Evolutionary conservation across 2,113 vertebrate genomes (phyloP), one percentile per base, ranked within the genome.

Genomic region (Oriolus oriolus): DNA sequence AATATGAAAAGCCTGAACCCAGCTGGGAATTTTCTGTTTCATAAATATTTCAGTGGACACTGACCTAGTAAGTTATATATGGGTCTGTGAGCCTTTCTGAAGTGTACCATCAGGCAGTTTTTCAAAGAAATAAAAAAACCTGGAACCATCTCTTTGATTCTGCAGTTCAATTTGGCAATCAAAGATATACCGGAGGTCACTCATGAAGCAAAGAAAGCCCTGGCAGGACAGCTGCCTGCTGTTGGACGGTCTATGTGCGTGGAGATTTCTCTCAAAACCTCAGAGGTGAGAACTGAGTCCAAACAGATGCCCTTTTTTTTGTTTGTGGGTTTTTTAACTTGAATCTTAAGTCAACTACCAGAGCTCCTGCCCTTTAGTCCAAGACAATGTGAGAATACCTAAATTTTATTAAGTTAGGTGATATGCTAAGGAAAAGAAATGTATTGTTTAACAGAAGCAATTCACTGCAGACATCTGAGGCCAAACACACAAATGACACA

Each of bases 141-240:
- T 23, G 21, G 47, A 94, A 61, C 49, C 1, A 33, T 61, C 64
- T 50, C 44, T 91, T 84, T 87, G 89, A 75, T 94, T 97, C 97
- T 97, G 64, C 96, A 99, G 99, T 99, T 99, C 97, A 99, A 99
- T 94, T 97, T 99, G 95, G 99, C 99, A 91, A 99, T 99, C 95
- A 99, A 99, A 98, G 99, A 99, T 93, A 99, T 99, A 97, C 99
- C 99, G 68, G 99, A 99, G 96, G 99, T 99, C 78, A 99, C 99
- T 74, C 99, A 99, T 99, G 99, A 99, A 98, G 99, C 99, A 83
- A 99, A 99, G 97, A 99, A 99, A 94, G 99, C 99, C 15, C 97
- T 99, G 97, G 99, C 99, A 22, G 99, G 99, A 47, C 99, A 99
- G 60, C 98, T 99, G 11, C 99, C 99, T 0, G 98, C 99, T 37